These are phyloP conservation scores for Bombus polaris DNA, from an alignment of 1,140 invertebrate species.

Conservation along the genomic window DNA sequence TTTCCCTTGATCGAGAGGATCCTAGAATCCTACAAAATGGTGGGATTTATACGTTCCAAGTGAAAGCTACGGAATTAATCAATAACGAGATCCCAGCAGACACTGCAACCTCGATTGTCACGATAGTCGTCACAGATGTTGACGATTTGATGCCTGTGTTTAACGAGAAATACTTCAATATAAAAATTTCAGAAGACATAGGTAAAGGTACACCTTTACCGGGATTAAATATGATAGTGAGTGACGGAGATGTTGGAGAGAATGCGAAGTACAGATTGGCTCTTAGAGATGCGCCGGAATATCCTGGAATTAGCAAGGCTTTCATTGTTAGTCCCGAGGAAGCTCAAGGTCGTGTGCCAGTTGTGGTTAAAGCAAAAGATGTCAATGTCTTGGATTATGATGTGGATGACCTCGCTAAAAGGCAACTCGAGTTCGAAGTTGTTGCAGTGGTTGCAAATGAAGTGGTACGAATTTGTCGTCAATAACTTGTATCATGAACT, in stretches of 20 bases:
- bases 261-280: constrained; percentile 89
- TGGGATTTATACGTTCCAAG: constrained; percentile 89
- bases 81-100: constrained; percentile 88
- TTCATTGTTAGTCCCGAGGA: constrained; percentile 87
- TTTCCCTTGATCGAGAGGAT: constrained; percentile 89
- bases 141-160: constrained; percentile 93
- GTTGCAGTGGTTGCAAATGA: constrained; percentile 85
- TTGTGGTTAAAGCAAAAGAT: constrained; percentile 88
- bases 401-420: constrained; percentile 83
- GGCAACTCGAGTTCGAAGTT: constrained; percentile 88
- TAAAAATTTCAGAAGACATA: constrained; percentile 91
- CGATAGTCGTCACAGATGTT: constrained; percentile 91
- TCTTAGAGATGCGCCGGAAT: constrained; percentile 85
- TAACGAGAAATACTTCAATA: constrained; percentile 86
- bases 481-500: not conserved
- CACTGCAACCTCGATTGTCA: constrained; percentile 86
- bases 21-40: constrained; percentile 88
- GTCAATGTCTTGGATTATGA: constrained; percentile 88
- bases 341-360: constrained; percentile 88
- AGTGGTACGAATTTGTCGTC: constrained; percentile 72
- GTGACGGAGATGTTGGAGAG: constrained; percentile 89
- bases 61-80: constrained; percentile 89
- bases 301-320: constrained; percentile 83
- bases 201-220: constrained; percentile 87
- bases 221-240: constrained; percentile 89